Evolutionary conservation across 2,113 vertebrate genomes (phyloP).

Genomic region (Oxyruncus cristatus): DNA sequence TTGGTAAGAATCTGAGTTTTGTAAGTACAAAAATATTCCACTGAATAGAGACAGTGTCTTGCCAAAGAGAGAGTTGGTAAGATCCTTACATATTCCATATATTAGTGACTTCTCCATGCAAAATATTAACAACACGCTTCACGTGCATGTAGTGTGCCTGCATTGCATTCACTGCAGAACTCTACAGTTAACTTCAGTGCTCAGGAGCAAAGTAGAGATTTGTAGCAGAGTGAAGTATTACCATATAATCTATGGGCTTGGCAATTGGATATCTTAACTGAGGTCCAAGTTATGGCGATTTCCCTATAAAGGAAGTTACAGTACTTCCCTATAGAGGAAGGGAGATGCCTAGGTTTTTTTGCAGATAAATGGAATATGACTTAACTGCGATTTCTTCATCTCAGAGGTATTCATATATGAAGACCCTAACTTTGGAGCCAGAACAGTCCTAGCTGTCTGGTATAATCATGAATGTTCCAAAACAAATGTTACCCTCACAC

Average conservation of each 20-base stretch:
- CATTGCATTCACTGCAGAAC: neutral
- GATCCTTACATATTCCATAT: neutral
- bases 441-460: neutral
- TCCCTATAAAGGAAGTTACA: neutral
- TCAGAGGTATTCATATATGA: neutral
- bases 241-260: neutral
- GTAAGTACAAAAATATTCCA: neutral
- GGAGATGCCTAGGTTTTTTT: neutral
- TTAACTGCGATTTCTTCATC: neutral
- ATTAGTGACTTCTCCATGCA: neutral
- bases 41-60: neutral
- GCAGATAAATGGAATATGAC: neutral
- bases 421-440: neutral
- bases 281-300: neutral
- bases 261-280: neutral
- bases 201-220: neutral
- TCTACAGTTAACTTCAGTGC: neutral
- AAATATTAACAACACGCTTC: neutral
- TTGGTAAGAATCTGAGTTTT: neutral
- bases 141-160: fast-evolving
- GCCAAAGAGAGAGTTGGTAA: neutral
- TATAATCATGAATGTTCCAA: neutral
- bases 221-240: fast-evolving
- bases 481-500: neutral
- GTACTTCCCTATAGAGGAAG: neutral